Conservation (phyloP, 2,888 invertebrate genomes). For the Zaprionus obscuricornis region DNA sequence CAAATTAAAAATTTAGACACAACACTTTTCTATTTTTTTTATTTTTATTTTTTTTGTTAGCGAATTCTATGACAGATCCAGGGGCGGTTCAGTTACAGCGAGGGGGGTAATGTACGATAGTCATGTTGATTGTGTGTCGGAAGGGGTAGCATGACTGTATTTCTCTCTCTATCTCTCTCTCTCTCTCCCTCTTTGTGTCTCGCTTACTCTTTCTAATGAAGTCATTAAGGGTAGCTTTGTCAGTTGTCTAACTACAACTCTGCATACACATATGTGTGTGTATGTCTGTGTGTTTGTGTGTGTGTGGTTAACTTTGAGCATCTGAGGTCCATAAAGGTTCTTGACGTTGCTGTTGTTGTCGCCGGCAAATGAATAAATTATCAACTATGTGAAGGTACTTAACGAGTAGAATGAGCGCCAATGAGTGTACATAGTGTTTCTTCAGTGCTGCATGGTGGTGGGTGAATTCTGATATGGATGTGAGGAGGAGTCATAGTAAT, state of each 20-base stretch:
- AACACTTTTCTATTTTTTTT: no score
- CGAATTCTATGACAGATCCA: no score
- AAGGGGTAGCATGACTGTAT: no score
- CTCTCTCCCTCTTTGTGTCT: no score
- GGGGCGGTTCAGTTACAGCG: no score
- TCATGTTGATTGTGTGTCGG: no score
- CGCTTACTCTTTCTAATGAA: constrained; percentile 54
- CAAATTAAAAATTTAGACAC: constrained; percentile 57
- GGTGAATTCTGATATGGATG: constrained; percentile 28
- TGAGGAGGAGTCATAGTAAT: constrained; percentile 42
- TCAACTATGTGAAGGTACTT: constrained; percentile 68
- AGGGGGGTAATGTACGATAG: no score
- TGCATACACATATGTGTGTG: constrained; percentile 25
- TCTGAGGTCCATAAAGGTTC: constrained; percentile 59
- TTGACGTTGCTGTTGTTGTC: constrained; percentile 29
- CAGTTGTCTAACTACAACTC: constrained; percentile 5
- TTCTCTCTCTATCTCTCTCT: no score
- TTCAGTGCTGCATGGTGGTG: constrained; percentile 24
- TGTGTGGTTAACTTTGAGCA: constrained; percentile 66
- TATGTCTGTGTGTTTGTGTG: constrained; percentile 22
- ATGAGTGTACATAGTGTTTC: neutral
- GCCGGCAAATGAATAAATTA: constrained; percentile 73
- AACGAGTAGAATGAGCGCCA: constrained; percentile 33
- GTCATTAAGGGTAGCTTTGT: constrained; percentile 71
- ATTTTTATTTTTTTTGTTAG: no score